Conservation (phyloP, 2,888 invertebrate genomes). For the Hypsopygia costalis region DNA sequence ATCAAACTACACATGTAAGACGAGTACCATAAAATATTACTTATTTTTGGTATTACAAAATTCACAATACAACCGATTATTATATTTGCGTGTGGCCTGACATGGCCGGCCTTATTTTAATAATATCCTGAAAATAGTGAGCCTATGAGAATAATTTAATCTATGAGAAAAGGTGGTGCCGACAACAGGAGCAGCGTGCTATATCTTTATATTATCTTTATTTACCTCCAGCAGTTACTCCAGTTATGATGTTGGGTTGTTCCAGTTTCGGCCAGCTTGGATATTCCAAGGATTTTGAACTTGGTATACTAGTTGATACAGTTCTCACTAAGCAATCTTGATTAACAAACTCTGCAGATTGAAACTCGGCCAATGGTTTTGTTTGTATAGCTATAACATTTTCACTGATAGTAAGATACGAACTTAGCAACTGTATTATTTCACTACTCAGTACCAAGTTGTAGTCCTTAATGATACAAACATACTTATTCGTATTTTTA, state of each 20-base stretch:
- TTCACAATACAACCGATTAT: too few species aligned
- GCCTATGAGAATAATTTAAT: too few species aligned
- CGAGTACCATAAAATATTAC: too few species aligned
- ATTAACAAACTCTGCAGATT: constrained; percentile 30
- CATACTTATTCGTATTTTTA: constrained; percentile 35
- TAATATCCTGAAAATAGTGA: too few species aligned
- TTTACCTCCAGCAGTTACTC: constrained; percentile 70
- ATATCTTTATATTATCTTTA: too few species aligned
- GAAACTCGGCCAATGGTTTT: constrained; percentile 62
- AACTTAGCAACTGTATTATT: constrained; percentile 52
- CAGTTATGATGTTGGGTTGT: constrained; percentile 72
- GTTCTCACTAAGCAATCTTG: constrained; percentile 49
- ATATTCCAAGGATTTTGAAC: constrained; percentile 20
- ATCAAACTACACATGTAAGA: too few species aligned
- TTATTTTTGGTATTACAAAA: too few species aligned
- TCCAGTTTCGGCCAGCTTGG: constrained; percentile 52
- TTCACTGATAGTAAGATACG: constrained; percentile 39
- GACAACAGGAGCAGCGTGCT: too few species aligned
- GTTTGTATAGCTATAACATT: constrained; percentile 54
- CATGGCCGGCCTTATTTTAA: too few species aligned
- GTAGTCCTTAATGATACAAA: constrained; percentile 59
- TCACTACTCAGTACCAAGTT: constrained; percentile 57
- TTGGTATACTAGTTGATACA: constrained; percentile 35
- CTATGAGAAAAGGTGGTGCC: too few species aligned
- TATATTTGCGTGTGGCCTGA: too few species aligned